Evolutionary conservation across 64 coral and sea anemone genomes (phyloP).

Genomic region (Exaiptasia diaphana): DNA sequence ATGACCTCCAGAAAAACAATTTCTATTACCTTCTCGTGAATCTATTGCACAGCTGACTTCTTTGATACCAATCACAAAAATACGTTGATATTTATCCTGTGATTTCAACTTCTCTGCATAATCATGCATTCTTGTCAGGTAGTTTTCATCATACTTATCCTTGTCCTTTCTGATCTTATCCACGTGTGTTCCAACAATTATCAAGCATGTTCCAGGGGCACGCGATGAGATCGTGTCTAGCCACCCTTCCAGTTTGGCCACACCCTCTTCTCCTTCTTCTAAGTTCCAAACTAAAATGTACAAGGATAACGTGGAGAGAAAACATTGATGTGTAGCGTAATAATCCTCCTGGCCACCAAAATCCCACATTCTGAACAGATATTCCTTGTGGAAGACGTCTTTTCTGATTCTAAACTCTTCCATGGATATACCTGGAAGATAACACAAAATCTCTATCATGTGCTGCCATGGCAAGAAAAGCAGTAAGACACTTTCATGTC

Average conservation of each 20-base stretch:
- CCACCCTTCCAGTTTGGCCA: conserved; percentile 65
- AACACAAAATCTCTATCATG: too few relatives aligned
- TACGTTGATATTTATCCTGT: conserved; percentile 52
- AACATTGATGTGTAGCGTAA: conserved; percentile 93
- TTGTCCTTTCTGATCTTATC: conserved; percentile 63
- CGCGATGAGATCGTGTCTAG: conserved; percentile 79
- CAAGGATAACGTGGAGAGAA: conserved; percentile 77
- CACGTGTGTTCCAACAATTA: conserved; percentile 91
- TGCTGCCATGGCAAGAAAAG: too few relatives aligned
- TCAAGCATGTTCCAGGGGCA: conserved; percentile 63
- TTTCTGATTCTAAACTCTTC: conserved; percentile 65
- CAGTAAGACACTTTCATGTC: too few relatives aligned
- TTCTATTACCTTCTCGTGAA: conserved; percentile 57
- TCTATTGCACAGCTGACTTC: conserved; percentile 70
- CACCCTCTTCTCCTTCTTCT: conserved; percentile 62
- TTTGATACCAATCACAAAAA: conserved; percentile 63
- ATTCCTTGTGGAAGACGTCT: conserved; percentile 54
- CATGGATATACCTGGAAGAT: conserved; percentile 67
- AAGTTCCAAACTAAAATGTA: conserved; percentile 94
- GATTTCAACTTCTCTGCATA: conserved; percentile 28
- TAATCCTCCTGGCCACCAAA: conserved; percentile 96
- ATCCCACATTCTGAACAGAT: conserved; percentile 83
- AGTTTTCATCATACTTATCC: conserved; percentile 32
- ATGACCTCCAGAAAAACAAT: background rate
- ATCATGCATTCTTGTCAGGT: conserved; percentile 35